phyloP scores from a whole-genome alignment of 2,888 invertebrate species.

The Sesia apiformis region DNA sequence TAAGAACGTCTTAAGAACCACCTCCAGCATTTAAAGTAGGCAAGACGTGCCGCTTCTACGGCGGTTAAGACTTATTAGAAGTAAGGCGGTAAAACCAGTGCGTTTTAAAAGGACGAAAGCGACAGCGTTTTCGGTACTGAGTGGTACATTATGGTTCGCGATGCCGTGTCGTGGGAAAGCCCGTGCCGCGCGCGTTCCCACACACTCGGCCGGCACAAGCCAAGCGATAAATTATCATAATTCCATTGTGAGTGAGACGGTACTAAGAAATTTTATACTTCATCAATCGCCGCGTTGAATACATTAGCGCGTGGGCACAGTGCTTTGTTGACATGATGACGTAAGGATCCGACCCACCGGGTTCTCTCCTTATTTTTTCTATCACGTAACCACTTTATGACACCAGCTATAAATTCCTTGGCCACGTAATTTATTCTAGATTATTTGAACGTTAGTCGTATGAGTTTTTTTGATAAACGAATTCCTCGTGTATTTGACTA shows the following conservation, averaged over 20 bases:
- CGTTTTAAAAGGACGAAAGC: conserved; percentile 39
- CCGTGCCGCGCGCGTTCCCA: conserved; percentile 74
- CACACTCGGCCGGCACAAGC: conserved; percentile 74
- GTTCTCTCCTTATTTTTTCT: conserved; percentile 35
- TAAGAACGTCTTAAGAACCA: conserved; percentile 45
- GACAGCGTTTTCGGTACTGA: conserved; percentile 21
- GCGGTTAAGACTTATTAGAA: conserved; percentile 37
- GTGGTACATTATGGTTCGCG: conserved; percentile 42
- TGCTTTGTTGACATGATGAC: conserved; percentile 53
- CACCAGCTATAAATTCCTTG: conserved; percentile 35
- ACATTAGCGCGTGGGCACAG: conserved; percentile 68
- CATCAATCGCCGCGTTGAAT: conserved; percentile 73
- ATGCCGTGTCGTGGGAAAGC: conserved; percentile 65
- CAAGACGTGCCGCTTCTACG: conserved; percentile 24
- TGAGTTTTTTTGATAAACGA: too few relatives aligned
- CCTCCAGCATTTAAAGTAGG: conserved; percentile 25
- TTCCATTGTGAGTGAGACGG: conserved; percentile 75
- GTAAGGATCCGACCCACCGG: conserved; percentile 31
- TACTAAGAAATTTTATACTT: conserved; percentile 75
- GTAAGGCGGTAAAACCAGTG: conserved; percentile 10
- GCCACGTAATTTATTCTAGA: conserved; percentile 3
- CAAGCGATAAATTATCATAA: conserved; percentile 75
- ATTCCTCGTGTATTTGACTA: too few relatives aligned
- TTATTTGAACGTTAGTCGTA: too few relatives aligned
- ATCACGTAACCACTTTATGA: conserved; percentile 44